phyloP scores from a whole-genome alignment of 2,797 vertebrate genomes.

The Crenuchus spilurus region DNA sequence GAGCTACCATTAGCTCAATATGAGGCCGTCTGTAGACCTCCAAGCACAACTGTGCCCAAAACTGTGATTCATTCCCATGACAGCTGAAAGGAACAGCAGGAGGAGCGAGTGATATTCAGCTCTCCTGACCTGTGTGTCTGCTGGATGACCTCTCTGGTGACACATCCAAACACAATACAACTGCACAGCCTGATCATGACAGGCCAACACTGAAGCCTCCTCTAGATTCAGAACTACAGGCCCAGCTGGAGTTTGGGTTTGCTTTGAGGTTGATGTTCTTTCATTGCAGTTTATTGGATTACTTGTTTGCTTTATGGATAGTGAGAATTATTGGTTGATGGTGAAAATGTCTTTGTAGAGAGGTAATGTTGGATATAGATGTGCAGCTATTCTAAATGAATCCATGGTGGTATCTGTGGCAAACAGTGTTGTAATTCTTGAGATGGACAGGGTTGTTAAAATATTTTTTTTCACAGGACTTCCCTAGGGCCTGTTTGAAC shows the following conservation, averaged over 20 bases:
- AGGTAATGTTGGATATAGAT: too few relatives aligned
- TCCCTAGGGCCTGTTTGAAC: conserved; percentile 55
- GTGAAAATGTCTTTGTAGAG: too few relatives aligned
- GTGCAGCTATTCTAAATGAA: background rate
- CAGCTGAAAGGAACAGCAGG: conserved; percentile 61
- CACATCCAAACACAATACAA: conserved; percentile 64
- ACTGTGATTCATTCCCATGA: conserved; percentile 67
- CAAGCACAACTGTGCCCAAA: conserved; percentile 68
- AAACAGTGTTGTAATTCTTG: conserved; percentile 27
- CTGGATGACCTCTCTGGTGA: conserved; percentile 68
- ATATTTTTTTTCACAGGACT: conserved; percentile 46
- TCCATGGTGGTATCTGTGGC: conserved; percentile 23
- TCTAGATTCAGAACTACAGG: conserved; percentile 50
- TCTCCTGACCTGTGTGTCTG: conserved; percentile 79
- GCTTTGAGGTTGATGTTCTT: conserved; percentile 31
- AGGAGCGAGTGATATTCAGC: conserved; percentile 65
- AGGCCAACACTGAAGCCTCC: conserved; percentile 57
- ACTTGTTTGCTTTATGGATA: conserved; percentile 16
- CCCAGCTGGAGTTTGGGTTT: conserved; percentile 36
- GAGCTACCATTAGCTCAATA: conserved; percentile 67
- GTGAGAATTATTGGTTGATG: background rate
- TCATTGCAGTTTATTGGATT: background rate
- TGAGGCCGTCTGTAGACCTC: conserved; percentile 21
- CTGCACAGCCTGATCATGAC: conserved; percentile 49
- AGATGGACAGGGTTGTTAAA: conserved; percentile 37